Percentiles rank a stretch among this genome's conserved stretches.
These are phyloP conservation scores for Telmatherina bonti DNA, from an alignment of 2,797 vertebrate species.

Conservation along the genomic window DNA sequence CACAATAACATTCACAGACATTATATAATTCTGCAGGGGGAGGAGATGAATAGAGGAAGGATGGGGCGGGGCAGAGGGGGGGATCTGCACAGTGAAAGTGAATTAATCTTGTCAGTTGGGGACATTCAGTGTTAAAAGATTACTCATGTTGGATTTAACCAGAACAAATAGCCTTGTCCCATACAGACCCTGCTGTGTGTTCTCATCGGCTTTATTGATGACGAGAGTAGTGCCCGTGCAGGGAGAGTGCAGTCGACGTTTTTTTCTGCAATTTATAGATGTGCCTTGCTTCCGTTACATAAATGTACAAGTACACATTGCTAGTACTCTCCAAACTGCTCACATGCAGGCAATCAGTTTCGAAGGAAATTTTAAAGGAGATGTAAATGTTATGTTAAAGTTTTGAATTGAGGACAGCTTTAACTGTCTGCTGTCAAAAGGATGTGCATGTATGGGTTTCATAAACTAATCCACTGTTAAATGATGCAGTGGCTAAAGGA, in stretches of 20 bases:
- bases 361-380: not conserved
- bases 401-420: not conserved
- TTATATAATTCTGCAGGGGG: constrained; percentile 56
- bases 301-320: not conserved
- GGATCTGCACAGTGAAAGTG: constrained; percentile 29
- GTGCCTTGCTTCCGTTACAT: not conserved
- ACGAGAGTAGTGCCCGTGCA: not conserved
- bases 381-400: not conserved
- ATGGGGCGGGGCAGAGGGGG: constrained; percentile 7
- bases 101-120: constrained; percentile 53
- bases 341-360: not conserved
- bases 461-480: too few species aligned
- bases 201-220: not conserved
- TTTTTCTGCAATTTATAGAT: not conserved
- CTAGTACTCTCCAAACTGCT: not conserved
- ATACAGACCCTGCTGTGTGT: not conserved
- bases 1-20: constrained; percentile 19
- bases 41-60: constrained; percentile 13
- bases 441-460: too few species aligned
- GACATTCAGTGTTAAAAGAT: constrained; percentile 41
- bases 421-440: too few species aligned
- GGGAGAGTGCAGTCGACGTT: too few species aligned
- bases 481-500: too few species aligned
- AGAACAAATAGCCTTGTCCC: constrained; percentile 1
- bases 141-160: constrained; percentile 41